Percentiles rank a stretch among this genome's conserved stretches.
These are phyloP conservation scores for Bubo bubo DNA, from an alignment of 2,113 vertebrate genomes.

Conservation along the genomic window DNA sequence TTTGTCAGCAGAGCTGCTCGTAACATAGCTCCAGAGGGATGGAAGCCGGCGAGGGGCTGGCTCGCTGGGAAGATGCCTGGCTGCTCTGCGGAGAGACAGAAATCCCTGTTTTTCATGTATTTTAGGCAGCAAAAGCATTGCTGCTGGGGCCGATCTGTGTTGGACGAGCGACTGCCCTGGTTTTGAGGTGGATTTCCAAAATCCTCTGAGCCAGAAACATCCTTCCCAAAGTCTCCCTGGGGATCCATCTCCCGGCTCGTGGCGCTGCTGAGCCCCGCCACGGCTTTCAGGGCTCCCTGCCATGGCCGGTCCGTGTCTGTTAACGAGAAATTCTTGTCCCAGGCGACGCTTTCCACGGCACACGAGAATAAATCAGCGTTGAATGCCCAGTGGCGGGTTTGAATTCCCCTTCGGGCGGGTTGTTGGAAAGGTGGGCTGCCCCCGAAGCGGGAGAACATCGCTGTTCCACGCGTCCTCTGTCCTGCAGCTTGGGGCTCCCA, in stretches of 20 bases:
- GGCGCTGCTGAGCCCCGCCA: neutral
- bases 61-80: accelerated
- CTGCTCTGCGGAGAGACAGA: too few species aligned
- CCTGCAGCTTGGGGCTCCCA: neutral
- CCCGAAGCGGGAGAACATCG: accelerated
- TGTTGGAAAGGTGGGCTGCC: neutral
- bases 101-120: accelerated
- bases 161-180: neutral
- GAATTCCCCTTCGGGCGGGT: neutral
- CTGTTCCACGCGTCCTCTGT: accelerated
- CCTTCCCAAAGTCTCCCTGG: neutral
- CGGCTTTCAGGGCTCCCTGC: neutral
- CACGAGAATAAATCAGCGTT: accelerated
- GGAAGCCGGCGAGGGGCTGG: neutral
- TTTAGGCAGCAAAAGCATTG: accelerated
- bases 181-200: neutral
- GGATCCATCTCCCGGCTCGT: neutral
- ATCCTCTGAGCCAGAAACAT: too few species aligned
- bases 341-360: neutral
- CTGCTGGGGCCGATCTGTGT: neutral
- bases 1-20: neutral
- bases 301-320: accelerated
- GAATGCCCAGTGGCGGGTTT: accelerated
- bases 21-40: accelerated
- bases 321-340: accelerated